phyloP scores from a whole-genome alignment of 2,113 vertebrate species.

The Gorsachius goisagi region DNA sequence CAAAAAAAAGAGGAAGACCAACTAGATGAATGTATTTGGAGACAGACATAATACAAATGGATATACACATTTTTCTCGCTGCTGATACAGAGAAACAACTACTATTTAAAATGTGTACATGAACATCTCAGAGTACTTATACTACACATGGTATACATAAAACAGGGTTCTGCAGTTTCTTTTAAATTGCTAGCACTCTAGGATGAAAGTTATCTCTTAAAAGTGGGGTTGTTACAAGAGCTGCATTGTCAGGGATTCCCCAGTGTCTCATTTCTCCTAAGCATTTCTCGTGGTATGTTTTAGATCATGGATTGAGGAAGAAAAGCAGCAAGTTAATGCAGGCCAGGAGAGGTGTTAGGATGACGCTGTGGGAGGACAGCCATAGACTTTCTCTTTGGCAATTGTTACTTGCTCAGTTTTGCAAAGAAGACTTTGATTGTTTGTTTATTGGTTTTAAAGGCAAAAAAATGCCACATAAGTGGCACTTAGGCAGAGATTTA shows the following conservation, averaged over 20 bases:
- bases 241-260: background rate
- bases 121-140: background rate
- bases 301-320: background rate
- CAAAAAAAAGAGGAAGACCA: background rate
- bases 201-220: background rate
- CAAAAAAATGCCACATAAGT: background rate
- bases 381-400: background rate
- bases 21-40: background rate
- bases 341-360: background rate
- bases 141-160: too few species aligned
- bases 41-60: background rate
- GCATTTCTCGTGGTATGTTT: background rate
- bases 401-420: background rate
- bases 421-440: background rate
- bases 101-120: background rate
- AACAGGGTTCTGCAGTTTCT: background rate
- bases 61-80: background rate
- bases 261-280: background rate
- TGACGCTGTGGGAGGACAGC: background rate
- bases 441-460: background rate
- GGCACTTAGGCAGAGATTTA: background rate
- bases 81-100: background rate
- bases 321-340: background rate
- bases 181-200: background rate
- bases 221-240: background rate